These are phyloP conservation scores for Gandaritis pyraliata DNA, from an alignment of 2,888 invertebrate genomes.

Conservation along the genomic window DNA sequence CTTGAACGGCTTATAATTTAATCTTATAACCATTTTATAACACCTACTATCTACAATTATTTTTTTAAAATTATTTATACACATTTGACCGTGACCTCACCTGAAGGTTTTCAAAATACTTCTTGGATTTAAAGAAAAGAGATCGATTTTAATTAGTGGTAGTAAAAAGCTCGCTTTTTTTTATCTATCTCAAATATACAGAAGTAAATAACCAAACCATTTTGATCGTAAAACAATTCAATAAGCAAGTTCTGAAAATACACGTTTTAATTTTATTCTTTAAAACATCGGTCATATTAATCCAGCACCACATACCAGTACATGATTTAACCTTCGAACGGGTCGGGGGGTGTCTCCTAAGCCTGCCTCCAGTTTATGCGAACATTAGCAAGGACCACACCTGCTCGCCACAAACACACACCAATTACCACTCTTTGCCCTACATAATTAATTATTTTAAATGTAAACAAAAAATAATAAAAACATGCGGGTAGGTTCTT, in stretches of 20 bases:
- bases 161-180: no score
- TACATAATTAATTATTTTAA: conserved; percentile 38
- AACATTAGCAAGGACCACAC: conserved; percentile 36
- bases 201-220: no score
- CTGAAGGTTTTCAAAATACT: no score
- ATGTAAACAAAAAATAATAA: conserved; percentile 54
- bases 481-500: conserved; percentile 45
- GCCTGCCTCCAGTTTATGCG: conserved; percentile 33
- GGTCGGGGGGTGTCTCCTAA: conserved; percentile 21
- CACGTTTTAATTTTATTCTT: not conserved
- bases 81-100: no score
- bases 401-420: conserved; percentile 32
- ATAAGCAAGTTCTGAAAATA: not conserved
- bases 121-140: no score
- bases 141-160: no score
- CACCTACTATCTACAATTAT: no score
- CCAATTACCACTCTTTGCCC: conserved; percentile 39
- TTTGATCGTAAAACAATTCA: not conserved
- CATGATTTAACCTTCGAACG: conserved; percentile 28
- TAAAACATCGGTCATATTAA: conserved; percentile 1
- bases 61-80: no score
- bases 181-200: no score
- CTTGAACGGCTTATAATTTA: not conserved
- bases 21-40: not conserved
- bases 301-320: conserved; percentile 5